These are phyloP conservation scores for Tetramorium simillimum DNA, from an alignment of 1,140 invertebrate species.

Conservation along the genomic window DNA sequence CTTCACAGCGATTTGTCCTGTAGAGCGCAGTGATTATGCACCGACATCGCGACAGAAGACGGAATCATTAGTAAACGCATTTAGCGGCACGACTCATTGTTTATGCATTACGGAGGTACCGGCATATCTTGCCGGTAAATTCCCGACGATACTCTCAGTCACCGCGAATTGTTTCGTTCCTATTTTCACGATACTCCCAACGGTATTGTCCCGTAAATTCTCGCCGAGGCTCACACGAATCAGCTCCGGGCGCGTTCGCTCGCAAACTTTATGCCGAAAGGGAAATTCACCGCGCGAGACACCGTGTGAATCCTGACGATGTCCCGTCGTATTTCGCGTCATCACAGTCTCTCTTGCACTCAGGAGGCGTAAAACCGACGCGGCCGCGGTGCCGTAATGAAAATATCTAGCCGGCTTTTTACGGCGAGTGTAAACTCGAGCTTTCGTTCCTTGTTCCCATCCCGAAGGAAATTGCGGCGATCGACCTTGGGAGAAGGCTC, in stretches of 20 bases:
- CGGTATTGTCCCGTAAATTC: conserved; percentile 40
- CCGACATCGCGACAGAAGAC: not conserved
- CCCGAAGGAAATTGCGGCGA: not conserved
- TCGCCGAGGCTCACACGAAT: not conserved
- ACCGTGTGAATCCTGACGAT: not conserved
- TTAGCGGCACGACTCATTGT: not conserved
- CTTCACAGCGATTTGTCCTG: not conserved
- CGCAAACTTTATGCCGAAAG: conserved; percentile 24
- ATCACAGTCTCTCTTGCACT: not conserved
- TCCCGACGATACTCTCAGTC: conserved; percentile 20
- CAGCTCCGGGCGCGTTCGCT: not conserved
- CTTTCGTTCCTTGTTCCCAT: not conserved
- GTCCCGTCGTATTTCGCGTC: not conserved
- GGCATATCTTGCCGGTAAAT: conserved; percentile 9
- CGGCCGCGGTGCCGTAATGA: conserved; percentile 15
- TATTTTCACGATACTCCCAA: conserved; percentile 34
- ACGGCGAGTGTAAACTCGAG: conserved; percentile 50
- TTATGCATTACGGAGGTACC: not conserved
- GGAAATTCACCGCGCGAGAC: conserved; percentile 1
- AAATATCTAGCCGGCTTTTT: conserved; percentile 53
- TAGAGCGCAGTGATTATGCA: not conserved
- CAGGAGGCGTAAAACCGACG: conserved; percentile 17
- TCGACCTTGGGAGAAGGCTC: not conserved
- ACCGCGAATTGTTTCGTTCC: conserved; percentile 27
- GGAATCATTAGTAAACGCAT: not conserved